Evolutionary conservation across 2,113 vertebrate genomes (phyloP).

Genomic region (Psilopsiagon aymara): DNA sequence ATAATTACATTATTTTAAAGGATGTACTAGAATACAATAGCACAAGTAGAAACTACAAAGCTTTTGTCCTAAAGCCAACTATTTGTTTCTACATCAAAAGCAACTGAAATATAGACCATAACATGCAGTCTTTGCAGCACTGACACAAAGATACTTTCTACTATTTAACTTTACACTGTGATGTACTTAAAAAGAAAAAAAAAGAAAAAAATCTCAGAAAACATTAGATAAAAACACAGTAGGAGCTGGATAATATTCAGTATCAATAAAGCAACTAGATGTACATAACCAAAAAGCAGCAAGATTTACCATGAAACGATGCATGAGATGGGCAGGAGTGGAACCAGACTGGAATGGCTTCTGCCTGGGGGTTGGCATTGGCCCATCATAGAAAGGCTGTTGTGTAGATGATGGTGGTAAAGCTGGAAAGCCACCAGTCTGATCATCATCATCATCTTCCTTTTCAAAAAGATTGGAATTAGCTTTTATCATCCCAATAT

Average conservation of each 20-base stretch:
- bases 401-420: slow-evolving; percentile 53
- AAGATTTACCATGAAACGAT: slow-evolving; percentile 91
- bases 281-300: not conserved
- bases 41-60: not conserved
- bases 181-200: not conserved
- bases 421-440: slow-evolving; percentile 36
- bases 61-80: not conserved
- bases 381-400: slow-evolving; percentile 84
- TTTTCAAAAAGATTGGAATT: slow-evolving; percentile 48
- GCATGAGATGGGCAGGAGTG: slow-evolving; percentile 89
- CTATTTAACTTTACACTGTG: not conserved
- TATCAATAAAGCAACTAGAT: not conserved
- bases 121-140: not conserved
- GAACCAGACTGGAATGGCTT: slow-evolving; percentile 93
- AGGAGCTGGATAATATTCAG: not conserved
- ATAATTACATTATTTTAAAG: not conserved
- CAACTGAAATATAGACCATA: not conserved
- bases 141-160: not conserved
- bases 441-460: slow-evolving; percentile 74
- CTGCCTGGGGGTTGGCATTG: slow-evolving; percentile 87
- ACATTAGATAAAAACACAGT: not conserved
- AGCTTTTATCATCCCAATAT: slow-evolving; percentile 80
- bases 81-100: not conserved
- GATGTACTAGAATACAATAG: not conserved
- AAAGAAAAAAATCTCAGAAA: not conserved